Evolutionary conservation across 2,888 invertebrate species (phyloP).

Genomic region (Drosophila suboccidentalis): DNA sequence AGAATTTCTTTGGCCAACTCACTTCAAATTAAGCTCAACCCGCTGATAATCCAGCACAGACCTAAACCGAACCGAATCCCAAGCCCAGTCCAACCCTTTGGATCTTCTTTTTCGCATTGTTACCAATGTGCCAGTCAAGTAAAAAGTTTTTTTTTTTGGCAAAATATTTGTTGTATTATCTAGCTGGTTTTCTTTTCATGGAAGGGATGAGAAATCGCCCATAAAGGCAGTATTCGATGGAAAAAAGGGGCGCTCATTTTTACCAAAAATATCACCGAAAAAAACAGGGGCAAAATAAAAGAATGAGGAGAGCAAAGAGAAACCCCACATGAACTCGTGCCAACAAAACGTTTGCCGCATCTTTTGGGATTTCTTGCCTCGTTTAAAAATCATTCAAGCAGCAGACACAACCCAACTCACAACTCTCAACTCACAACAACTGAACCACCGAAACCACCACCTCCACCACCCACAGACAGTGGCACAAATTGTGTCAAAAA

Average conservation of each 20-base stretch:
- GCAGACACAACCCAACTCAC: slow-evolving; percentile 75
- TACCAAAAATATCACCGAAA: slow-evolving; percentile 36
- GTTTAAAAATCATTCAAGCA: slow-evolving; percentile 84
- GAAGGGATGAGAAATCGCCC: slow-evolving; percentile 33
- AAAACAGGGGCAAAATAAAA: slow-evolving; percentile 20
- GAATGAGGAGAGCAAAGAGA: slow-evolving; percentile 26
- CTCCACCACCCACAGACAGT: slow-evolving; percentile 60
- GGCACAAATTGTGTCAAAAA: slow-evolving; percentile 80
- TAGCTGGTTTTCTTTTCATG: slow-evolving; percentile 39
- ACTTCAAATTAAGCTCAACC: slow-evolving; percentile 40
- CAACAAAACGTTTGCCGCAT: slow-evolving; percentile 78
- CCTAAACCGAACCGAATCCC: background rate
- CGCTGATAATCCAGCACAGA: slow-evolving; percentile 38
- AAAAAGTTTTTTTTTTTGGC: slow-evolving; percentile 54
- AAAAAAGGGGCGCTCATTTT: slow-evolving; percentile 35
- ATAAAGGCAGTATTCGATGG: slow-evolving; percentile 50
- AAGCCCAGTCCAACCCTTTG: slow-evolving; percentile 33
- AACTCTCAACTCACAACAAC: slow-evolving; percentile 41
- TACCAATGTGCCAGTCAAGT: slow-evolving; percentile 54
- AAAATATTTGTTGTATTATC: slow-evolving; percentile 75
- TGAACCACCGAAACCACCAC: background rate
- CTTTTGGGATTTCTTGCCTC: slow-evolving; percentile 83
- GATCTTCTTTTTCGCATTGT: slow-evolving; percentile 31
- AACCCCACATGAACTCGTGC: slow-evolving; percentile 73
- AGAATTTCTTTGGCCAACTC: slow-evolving; percentile 12